A percentile compares a stretch with the other conserved stretches of the same genome.
Conservation (phyloP, 2,888 invertebrate species). For the Rhyacophila evoluta region DNA sequence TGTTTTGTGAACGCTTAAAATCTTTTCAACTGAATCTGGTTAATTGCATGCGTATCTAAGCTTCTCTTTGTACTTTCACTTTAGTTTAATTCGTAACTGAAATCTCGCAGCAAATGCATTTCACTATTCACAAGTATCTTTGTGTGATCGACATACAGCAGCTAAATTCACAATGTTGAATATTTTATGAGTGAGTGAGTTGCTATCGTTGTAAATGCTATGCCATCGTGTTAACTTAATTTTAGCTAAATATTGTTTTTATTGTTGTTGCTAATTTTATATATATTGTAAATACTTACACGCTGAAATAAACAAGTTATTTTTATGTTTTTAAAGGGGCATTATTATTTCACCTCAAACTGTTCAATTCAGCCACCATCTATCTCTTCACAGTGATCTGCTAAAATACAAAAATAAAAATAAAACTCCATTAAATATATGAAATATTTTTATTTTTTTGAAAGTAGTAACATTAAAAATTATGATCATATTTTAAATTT, state of each 20-base stretch:
- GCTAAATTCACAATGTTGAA: background rate
- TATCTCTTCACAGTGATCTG: too few species aligned
- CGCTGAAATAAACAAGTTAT: background rate
- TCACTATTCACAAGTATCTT: background rate
- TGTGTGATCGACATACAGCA: background rate
- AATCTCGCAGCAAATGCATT: conserved; percentile 12
- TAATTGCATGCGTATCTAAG: background rate
- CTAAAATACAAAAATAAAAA: too few species aligned
- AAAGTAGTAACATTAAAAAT: too few species aligned
- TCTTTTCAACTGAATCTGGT: background rate
- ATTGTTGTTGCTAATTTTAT: conserved; percentile 15
- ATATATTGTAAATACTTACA: conserved; percentile 14
- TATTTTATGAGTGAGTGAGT: background rate
- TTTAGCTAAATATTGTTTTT: conserved; percentile 18
- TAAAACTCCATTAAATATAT: too few species aligned
- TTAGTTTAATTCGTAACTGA: background rate
- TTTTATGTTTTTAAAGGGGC: conserved; percentile 2
- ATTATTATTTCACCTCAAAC: background rate
- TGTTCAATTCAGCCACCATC: background rate
- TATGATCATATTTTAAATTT: too few species aligned
- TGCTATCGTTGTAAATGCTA: conserved; percentile 23
- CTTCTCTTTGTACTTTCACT: background rate
- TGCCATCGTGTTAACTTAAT: conserved; percentile 27
- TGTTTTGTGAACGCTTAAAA: background rate
- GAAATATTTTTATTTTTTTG: too few species aligned